phyloP scores from a whole-genome alignment of 2,797 vertebrate genomes.

The Thunnus albacares region DNA sequence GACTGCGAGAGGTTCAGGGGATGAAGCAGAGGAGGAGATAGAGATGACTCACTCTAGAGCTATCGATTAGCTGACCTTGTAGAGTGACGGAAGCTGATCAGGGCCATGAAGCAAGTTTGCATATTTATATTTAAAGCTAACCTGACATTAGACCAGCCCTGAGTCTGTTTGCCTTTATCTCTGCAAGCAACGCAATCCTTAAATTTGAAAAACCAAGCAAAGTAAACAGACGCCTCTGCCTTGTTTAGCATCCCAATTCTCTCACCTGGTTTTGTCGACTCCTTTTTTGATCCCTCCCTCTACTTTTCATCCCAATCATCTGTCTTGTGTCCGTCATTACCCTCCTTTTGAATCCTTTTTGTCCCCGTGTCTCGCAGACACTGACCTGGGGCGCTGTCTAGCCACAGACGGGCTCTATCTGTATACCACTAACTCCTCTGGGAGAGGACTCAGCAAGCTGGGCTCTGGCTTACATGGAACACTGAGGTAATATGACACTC shows the following conservation, averaged over 20 bases:
- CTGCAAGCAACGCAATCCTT: conserved; percentile 7
- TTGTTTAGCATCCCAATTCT: conserved; percentile 11
- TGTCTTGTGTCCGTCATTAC: conserved; percentile 32
- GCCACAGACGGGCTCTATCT: conserved; percentile 98
- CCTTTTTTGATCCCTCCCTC: neutral
- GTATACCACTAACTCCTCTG: conserved; percentile 97
- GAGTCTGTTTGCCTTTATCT: neutral
- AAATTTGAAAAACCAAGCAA: neutral
- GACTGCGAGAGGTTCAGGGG: conserved; percentile 23
- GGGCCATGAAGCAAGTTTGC: conserved; percentile 18
- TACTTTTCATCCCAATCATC: neutral
- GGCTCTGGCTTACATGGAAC: conserved; percentile 98
- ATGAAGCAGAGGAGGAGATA: conserved; percentile 17
- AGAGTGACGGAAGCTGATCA: conserved; percentile 47
- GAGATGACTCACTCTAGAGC: conserved; percentile 39
- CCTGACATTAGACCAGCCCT: neutral
- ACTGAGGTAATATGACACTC: conserved; percentile 90
- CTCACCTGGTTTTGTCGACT: neutral
- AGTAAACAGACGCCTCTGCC: neutral
- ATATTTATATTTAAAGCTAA: conserved; percentile 26
- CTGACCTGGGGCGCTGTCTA: conserved; percentile 96
- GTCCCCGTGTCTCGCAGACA: conserved; percentile 85
- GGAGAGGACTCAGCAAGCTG: conserved; percentile 97
- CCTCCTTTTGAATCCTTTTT: conserved; percentile 30
- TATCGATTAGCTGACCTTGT: conserved; percentile 65